Base-by-base conservation (phyloP, 2,888 invertebrate species). In the Drosophila neonasuta region DNA sequence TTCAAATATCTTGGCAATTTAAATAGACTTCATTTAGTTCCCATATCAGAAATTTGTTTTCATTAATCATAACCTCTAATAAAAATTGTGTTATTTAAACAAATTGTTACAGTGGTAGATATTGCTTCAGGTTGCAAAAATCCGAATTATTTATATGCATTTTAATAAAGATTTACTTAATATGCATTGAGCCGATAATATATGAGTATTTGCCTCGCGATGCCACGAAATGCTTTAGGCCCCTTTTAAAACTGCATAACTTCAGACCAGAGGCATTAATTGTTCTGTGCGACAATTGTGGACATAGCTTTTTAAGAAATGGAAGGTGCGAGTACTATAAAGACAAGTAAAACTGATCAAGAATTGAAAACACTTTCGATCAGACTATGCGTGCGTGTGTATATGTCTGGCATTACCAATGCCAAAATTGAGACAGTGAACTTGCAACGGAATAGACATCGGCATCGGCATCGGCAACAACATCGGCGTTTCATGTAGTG, bases 261-360 rank as follows among this genome's bases (percentile, higher is more conserved):
- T 24, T 24, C 6, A 24, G 32, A 32, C 32, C 9, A 32, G 8
- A 10, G 1, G n/a, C 39, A 34, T 39, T 67, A 29, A 13, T 52
- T 64, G 36, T 82, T 69, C 74, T 85, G 86, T 15, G 77, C 86
- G 83, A 87, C 83, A 24, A 24, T 83, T 86, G 73, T 74, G 42
- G 29, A 65, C 68, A 77, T 85, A 73, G 77, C 83, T 87, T 85
- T 83, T 87, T 85, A 83, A 82, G 86, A 85, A 61, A 83, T 85
- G 85, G 70, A 61, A 80, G 44, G 65, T 69, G 68, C 68, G 51
- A 59, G 57, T 68, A 67, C 68, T 70, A 58, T 51, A 61, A 65
- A 65, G 68, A 65, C 78, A 64, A 83, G 87, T 83, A 20, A 20
- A 45, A 29, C 58, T 46, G 64, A 24, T 55, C 66, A 72, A 86